Evolutionary conservation across 1,140 invertebrate species (phyloP).

Genomic region (Drosophila nikananu): DNA sequence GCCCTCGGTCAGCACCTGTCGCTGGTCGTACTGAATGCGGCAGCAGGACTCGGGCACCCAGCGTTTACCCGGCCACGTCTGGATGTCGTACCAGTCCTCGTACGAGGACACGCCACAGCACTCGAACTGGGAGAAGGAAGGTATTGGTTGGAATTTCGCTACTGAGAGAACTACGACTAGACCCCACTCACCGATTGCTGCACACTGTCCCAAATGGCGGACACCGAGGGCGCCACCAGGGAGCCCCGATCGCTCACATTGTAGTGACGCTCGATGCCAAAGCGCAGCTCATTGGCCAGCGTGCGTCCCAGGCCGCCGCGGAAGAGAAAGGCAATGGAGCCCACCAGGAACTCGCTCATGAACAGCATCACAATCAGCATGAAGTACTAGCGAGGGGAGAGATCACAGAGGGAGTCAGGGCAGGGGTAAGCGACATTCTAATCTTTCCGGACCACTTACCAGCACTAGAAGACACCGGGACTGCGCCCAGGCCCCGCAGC

Average conservation of each 20-base stretch:
- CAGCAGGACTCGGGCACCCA: constrained; percentile 94
- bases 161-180: too few relatives aligned
- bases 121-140: constrained; percentile 87
- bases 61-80: constrained; percentile 90
- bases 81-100: constrained; percentile 93
- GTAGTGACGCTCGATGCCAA: constrained; percentile 90
- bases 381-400: constrained; percentile 90
- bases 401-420: constrained; percentile 10
- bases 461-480: constrained; percentile 91
- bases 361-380: constrained; percentile 92
- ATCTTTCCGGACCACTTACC: constrained; percentile 85
- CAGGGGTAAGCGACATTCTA: neutral
- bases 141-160: neutral
- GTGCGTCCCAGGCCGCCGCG: constrained; percentile 89
- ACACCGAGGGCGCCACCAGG: constrained; percentile 87
- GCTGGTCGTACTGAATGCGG: constrained; percentile 86
- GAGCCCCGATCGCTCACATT: constrained; percentile 87
- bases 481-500: constrained; percentile 93
- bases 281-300: constrained; percentile 89
- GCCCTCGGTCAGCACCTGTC: constrained; percentile 85
- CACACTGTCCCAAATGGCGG: constrained; percentile 90
- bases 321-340: constrained; percentile 92
- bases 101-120: constrained; percentile 94
- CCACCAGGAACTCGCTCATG: constrained; percentile 91
- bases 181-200: constrained; percentile 88